Evolutionary conservation across 1,140 invertebrate species (phyloP).

Genomic region (Glomeris maerens): DNA sequence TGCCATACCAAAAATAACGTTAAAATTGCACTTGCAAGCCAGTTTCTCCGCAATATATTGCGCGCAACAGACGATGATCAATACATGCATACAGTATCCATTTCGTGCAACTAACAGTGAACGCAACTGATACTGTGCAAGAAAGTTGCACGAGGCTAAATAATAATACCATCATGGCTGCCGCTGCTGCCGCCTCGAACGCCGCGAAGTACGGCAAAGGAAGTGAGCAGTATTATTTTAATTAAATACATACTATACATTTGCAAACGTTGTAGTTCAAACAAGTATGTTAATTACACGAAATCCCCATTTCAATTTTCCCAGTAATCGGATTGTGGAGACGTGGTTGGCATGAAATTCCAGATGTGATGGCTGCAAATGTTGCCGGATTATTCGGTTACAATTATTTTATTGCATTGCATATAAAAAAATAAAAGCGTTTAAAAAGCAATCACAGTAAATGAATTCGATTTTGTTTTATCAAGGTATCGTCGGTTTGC

Average conservation of each 20-base stretch:
- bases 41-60: constrained; percentile 12
- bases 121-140: too few relatives aligned
- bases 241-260: background rate
- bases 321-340: constrained; percentile 31
- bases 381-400: constrained; percentile 32
- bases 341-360: constrained; percentile 47
- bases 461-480: too few relatives aligned
- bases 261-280: background rate
- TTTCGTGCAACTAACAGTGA: too few relatives aligned
- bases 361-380: constrained; percentile 42
- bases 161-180: background rate
- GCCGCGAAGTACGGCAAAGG: background rate
- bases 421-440: too few relatives aligned
- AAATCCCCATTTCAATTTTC: too few relatives aligned
- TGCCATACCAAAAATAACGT: background rate
- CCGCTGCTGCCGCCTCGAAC: background rate
- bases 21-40: background rate
- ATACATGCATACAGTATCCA: too few relatives aligned
- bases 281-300: constrained; percentile 12
- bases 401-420: too few relatives aligned
- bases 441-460: too few relatives aligned
- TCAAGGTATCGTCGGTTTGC: too few relatives aligned
- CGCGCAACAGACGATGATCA: background rate
- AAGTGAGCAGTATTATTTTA: background rate
- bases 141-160: background rate